Base-by-base conservation (phyloP, 2,888 invertebrate genomes). In the Perizoma affinitatum region DNA sequence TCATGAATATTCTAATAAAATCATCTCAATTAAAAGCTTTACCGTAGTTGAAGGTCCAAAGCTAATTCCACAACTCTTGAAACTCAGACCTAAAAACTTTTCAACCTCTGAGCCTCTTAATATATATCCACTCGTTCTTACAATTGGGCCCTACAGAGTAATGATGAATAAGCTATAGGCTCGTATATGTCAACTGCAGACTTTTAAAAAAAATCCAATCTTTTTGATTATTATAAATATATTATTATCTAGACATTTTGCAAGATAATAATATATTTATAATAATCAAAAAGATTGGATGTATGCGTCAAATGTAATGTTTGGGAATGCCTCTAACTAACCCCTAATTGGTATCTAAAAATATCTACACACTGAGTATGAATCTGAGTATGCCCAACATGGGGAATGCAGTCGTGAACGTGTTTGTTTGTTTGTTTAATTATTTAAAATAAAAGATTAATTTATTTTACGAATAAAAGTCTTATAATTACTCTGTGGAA, bases 81-180 rank as follows among this genome's bases (percentile, higher is more conserved):
- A 50, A 40, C 45, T 45, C 40, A 50, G 45, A 45, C 33, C 50
- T 57, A 49, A 57, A 57, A 57, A 57, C 56, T 57, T 57, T 57
- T 34, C 38, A 34, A 57, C 49, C 50, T 44, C 38, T 38, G 44
- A 36, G 41, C 50, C 33, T 45, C 34, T 57, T 50, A 57, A 57
- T 57, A 57, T 50, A 50, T 57, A 57, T 46, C 54, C 54, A 53
- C 53, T 58, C 45, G 44, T 53, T 54, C 34, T 50, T 38, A 57
- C 59, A 54, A 60, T 44, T 52, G 46, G 57, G 49, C 38, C 53
- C 38, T 22, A 22, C 49, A 22, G 55, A 44, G 44, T 36, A 10
- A 38, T 36, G 7, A 43, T 35, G 6, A 48, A 7, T 9, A 11
- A 42, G 11, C 42, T 47, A 48, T 48, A 33, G 4, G 10, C n/a